Percentiles rank a stretch among this genome's conserved stretches.
Evolutionary conservation across 2,888 invertebrate genomes (phyloP).

Genomic region (Andrena hattorfiana): DNA sequence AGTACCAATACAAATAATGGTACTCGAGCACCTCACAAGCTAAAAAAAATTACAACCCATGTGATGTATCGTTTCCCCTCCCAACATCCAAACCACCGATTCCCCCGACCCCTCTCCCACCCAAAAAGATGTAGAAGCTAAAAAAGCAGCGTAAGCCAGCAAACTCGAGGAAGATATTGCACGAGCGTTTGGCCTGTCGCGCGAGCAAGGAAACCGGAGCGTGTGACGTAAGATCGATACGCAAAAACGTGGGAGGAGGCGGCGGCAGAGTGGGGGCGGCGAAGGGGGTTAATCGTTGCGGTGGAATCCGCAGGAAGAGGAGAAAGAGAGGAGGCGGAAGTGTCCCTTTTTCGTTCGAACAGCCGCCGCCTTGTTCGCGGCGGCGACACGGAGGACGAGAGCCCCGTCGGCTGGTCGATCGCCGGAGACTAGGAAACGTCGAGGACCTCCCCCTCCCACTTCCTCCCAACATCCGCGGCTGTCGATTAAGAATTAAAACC

Average conservation of each 20-base stretch:
- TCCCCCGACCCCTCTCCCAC: too few species aligned
- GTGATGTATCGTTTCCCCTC: too few species aligned
- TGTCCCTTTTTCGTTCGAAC: constrained; percentile 40
- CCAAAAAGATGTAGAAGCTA: too few species aligned
- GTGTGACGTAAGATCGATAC: constrained; percentile 39
- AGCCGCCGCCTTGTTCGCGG: constrained; percentile 39
- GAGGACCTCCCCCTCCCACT: not conserved
- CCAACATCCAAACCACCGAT: too few species aligned
- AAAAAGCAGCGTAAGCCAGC: not conserved
- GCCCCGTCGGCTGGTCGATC: constrained; percentile 34
- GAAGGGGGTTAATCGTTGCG: constrained; percentile 7
- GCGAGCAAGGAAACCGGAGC: constrained; percentile 30
- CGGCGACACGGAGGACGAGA: constrained; percentile 40
- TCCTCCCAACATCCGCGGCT: not conserved
- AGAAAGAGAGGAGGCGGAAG: constrained; percentile 46
- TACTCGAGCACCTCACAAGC: too few species aligned
- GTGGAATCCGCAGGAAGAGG: constrained; percentile 30
- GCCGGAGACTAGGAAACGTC: constrained; percentile 42
- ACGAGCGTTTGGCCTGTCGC: constrained; percentile 1
- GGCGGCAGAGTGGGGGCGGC: not conserved
- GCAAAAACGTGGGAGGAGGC: constrained; percentile 22
- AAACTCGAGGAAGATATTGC: constrained; percentile 9
- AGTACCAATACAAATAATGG: too few species aligned
- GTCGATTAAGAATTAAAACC: not conserved
- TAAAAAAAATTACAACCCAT: too few species aligned